phyloP scores from a whole-genome alignment of 2,113 vertebrate species.

The Camelus bactrianus region DNA sequence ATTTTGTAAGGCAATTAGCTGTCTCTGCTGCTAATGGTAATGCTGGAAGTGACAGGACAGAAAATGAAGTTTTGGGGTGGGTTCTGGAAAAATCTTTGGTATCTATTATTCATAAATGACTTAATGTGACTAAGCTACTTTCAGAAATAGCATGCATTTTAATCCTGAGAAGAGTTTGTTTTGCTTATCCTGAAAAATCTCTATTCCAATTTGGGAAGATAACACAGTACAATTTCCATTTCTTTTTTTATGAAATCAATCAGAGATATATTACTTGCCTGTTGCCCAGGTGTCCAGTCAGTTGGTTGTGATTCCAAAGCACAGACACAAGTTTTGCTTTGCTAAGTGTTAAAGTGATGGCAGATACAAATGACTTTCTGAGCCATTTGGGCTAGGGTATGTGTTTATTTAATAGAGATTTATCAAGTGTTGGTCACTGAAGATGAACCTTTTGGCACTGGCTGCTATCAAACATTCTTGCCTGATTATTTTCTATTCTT shows the following conservation, averaged over 20 bases:
- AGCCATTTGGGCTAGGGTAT: background rate
- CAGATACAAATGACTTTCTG: background rate
- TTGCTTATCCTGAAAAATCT: background rate
- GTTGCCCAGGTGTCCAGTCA: background rate
- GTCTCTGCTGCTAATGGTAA: background rate
- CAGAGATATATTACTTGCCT: background rate
- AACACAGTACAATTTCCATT: background rate
- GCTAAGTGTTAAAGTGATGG: background rate
- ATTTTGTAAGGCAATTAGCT: background rate
- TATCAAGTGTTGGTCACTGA: background rate
- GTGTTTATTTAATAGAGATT: background rate
- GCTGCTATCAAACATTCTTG: background rate
- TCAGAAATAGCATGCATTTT: background rate
- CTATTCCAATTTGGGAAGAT: background rate
- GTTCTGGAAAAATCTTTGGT: conserved; percentile 4
- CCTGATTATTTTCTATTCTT: background rate
- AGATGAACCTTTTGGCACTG: background rate
- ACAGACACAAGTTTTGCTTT: conserved; percentile 6
- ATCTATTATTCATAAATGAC: background rate
- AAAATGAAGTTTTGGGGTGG: background rate
- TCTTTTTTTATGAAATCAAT: background rate
- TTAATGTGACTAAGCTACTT: background rate
- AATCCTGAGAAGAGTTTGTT: background rate
- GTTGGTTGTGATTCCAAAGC: background rate
- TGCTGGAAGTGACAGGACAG: background rate